Percentiles rank a stretch among this genome's conserved stretches.
Conservation (phyloP, 37 sponge, comb jelly and placozoan genomes). For the Halichondria panicea region DNA sequence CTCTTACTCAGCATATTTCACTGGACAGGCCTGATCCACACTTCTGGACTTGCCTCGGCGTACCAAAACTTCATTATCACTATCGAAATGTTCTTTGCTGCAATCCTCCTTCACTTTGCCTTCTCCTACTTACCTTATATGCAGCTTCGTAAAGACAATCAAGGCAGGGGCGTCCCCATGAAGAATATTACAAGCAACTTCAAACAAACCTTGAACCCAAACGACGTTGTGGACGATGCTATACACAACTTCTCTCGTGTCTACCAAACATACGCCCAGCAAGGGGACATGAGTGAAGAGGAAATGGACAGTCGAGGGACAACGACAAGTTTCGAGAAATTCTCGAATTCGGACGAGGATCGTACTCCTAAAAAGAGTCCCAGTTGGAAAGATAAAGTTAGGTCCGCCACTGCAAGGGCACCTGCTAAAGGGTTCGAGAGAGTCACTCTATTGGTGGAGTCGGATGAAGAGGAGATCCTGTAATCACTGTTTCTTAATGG, state of each 20-base stretch:
- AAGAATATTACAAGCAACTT: conserved; percentile 78
- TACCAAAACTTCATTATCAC: conserved; percentile 97
- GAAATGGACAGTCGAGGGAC: conserved; percentile 9
- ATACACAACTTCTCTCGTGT: conserved; percentile 96
- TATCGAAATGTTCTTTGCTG: conserved; percentile 94
- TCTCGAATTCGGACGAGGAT: conserved; percentile 23
- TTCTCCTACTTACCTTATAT: conserved; percentile 87
- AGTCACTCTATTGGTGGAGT: conserved; percentile 49
- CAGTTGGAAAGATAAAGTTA: background rate
- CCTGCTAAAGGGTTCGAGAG: conserved; percentile 32
- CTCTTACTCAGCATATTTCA: conserved; percentile 77
- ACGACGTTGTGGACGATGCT: conserved; percentile 91
- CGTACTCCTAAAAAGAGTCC: background rate
- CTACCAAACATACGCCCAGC: conserved; percentile 91
- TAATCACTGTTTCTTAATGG: background rate
- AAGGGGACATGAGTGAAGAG: conserved; percentile 65
- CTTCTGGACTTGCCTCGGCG: conserved; percentile 56
- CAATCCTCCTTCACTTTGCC: conserved; percentile 83
- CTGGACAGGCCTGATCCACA: conserved; percentile 51
- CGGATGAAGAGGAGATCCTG: conserved; percentile 69
- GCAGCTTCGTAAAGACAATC: conserved; percentile 59
- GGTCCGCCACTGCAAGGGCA: background rate
- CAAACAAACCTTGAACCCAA: conserved; percentile 92
- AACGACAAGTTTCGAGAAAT: background rate
- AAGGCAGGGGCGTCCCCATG: conserved; percentile 77